Conservation (phyloP, 2,113 vertebrate species). For the Phainopepla nitens region DNA sequence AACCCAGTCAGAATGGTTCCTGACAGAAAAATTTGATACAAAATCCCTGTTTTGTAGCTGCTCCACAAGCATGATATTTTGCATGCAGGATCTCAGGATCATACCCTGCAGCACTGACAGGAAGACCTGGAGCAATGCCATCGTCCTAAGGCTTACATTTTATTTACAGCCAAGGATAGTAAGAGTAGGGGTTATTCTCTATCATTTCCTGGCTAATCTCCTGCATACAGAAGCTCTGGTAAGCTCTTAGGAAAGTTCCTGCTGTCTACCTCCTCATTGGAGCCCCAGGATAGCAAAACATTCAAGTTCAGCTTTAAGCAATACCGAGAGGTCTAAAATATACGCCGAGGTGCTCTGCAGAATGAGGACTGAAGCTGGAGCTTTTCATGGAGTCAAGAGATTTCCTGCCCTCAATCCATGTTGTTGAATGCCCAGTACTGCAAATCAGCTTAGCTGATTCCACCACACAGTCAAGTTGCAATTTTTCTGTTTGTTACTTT, state of each 20-base stretch:
- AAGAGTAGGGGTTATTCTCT: not conserved
- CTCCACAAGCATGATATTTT: not conserved
- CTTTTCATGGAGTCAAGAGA: not conserved
- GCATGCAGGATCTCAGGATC: not conserved
- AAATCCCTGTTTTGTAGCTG: not conserved
- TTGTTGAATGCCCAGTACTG: not conserved
- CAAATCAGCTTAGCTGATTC: not conserved
- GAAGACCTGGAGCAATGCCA: not conserved
- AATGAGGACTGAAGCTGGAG: not conserved
- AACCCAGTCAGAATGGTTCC: not conserved
- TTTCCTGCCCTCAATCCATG: not conserved
- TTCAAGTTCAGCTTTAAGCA: not conserved
- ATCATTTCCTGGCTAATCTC: not conserved
- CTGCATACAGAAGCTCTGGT: not conserved
- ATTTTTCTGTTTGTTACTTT: not conserved
- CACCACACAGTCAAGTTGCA: not conserved
- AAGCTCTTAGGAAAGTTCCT: not conserved
- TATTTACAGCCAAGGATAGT: not conserved
- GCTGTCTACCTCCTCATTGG: not conserved
- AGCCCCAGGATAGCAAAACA: not conserved
- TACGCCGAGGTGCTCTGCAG: not conserved
- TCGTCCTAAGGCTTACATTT: not conserved
- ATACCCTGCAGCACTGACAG: not conserved
- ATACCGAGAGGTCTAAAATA: not conserved
- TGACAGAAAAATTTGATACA: not conserved